Evolutionary conservation across 2,113 vertebrate genomes (phyloP), one percentile per base, ranked within the genome.

Genomic region (Callopanchax toddi): DNA sequence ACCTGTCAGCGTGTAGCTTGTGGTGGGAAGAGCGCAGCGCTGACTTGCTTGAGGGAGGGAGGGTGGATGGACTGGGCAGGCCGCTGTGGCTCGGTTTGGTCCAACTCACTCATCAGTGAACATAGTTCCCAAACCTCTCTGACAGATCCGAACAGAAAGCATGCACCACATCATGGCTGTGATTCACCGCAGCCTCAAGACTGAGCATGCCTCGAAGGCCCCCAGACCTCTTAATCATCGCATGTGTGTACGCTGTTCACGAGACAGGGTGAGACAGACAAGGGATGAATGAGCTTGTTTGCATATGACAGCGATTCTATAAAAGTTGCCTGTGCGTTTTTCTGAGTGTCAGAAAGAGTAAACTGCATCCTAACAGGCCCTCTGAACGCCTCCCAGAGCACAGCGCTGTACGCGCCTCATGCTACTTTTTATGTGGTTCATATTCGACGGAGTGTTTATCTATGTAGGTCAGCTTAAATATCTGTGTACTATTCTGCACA

Each of bases 81-180:
- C 67, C 16, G 16, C 65, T 22, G 76, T 76, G 86, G 83, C 61
- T 59, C 59, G 74, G 81, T 77, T 52, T 62, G 66, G 77, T 74
- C 66, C 43, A 22, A 64, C 85, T 85, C 80, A 78, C 75, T 80
- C 85, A 83, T 91, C 86, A 89, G 48, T 76, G 75, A 87, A 61
- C 78, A 74, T 42, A 72, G 74, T 46, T 81, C 76, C 78, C 76
- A 71, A 88, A 81, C 63, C 83, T 74, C 85, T 55, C 60, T 90
- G 89, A 91, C 88, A 89, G 85, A 90, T 86, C 71, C 77, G 83
- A 89, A 79, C 83, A 76, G 86, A 88, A 89, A 82, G 82, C 85
- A 86, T 79, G 61, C 79, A 62, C 49, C 72, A 86, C 87, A 88
- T 90, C 86, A 88, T 62, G 57, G 78, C 78, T 70, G 60, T 91